Conservation (phyloP, 2,113 vertebrate genomes). For the Podarcis cretensis region DNA sequence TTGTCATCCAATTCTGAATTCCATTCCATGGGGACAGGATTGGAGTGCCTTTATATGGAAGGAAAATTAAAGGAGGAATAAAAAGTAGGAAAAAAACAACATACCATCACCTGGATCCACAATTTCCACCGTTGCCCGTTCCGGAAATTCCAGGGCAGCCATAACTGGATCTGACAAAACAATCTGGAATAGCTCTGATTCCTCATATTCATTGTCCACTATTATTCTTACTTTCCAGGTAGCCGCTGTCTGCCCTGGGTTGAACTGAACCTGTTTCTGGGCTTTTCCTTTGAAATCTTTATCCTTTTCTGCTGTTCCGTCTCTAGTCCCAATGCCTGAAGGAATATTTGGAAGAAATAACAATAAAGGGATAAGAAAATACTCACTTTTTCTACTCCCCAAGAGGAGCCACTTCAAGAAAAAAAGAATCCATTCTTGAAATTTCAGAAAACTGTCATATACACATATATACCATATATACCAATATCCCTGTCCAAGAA, state of each 20-base stretch:
- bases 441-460: not conserved
- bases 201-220: constrained; percentile 84
- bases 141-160: constrained; percentile 84
- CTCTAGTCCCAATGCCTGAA: constrained; percentile 83
- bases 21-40: not conserved
- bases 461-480: not conserved
- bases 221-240: constrained; percentile 86
- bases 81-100: not conserved
- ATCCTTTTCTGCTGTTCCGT: constrained; percentile 83
- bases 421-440: not conserved
- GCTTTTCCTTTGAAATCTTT: constrained; percentile 86
- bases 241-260: constrained; percentile 83
- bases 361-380: not conserved
- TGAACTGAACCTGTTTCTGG: constrained; percentile 87
- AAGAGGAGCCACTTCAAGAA: not conserved
- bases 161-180: constrained; percentile 84
- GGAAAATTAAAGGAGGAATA: not conserved
- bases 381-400: not conserved
- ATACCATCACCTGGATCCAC: constrained; percentile 88
- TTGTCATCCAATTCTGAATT: not conserved
- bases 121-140: constrained; percentile 81
- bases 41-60: not conserved
- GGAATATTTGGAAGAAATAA: constrained; percentile 32
- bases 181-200: constrained; percentile 87
- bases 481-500: too few species aligned